A percentile compares a stretch with the other conserved stretches of the same genome.
Conservation (phyloP, 2,797 vertebrate genomes). For the Sebastes umbrosus region DNA sequence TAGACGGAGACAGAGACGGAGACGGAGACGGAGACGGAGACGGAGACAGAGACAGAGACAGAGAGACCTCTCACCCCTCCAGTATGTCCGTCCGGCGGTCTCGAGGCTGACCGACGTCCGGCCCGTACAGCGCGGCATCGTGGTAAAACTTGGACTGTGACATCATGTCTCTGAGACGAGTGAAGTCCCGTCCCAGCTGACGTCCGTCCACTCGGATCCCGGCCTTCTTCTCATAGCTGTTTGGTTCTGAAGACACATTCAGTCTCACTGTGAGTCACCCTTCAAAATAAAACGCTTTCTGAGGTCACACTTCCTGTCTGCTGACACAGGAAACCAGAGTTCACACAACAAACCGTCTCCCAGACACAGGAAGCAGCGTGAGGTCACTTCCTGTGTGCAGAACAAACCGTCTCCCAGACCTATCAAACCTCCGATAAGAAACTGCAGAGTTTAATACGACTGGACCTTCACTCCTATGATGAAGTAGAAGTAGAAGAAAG, state of each 20-base stretch:
- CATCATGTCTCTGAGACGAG: constrained; percentile 83
- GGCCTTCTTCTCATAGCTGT: constrained; percentile 92
- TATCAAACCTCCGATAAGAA: too few relatives aligned
- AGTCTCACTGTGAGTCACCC: neutral
- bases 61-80: constrained; percentile 79
- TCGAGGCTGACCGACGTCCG: constrained; percentile 88
- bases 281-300: too few relatives aligned
- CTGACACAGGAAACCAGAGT: too few relatives aligned
- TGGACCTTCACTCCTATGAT: too few relatives aligned
- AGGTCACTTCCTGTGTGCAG: neutral
- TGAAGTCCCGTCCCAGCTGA: constrained; percentile 92
- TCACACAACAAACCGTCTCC: too few relatives aligned
- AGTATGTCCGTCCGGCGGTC: constrained; percentile 82
- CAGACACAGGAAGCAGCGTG: neutral
- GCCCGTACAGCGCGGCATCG: constrained; percentile 85
- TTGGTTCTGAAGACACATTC: constrained; percentile 85
- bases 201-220: constrained; percentile 85
- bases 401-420: too few relatives aligned
- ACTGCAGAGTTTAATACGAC: too few relatives aligned
- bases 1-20: too few relatives aligned
- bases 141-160: constrained; percentile 78
- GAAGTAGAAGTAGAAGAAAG: too few relatives aligned
- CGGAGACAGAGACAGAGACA: neutral
- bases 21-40: too few relatives aligned
- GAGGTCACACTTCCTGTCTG: neutral